Conservation (phyloP, 2,888 invertebrate genomes). For the Dendrolimus houi region DNA sequence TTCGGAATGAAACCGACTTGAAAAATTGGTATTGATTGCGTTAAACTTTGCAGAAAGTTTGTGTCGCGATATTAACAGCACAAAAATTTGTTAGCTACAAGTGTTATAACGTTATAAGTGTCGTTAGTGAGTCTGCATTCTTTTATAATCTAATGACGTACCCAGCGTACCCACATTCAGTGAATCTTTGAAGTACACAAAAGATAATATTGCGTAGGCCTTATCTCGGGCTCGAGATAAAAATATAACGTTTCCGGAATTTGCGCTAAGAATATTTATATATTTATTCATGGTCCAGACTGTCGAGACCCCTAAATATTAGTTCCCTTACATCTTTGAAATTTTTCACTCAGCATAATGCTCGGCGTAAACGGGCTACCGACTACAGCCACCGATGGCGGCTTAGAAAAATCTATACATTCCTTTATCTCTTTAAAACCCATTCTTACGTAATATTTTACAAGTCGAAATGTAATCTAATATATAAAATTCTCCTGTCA, state of each 20-base stretch:
- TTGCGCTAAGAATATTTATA: neutral
- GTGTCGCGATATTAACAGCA: neutral
- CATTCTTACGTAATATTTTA: too few species aligned
- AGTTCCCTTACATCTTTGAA: neutral
- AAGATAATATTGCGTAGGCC: neutral
- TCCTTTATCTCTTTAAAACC: too few species aligned
- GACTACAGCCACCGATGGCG: too few species aligned
- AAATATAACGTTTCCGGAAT: neutral
- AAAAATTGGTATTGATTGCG: too few species aligned
- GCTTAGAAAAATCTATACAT: too few species aligned
- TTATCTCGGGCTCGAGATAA: neutral
- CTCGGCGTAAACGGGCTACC: too few species aligned
- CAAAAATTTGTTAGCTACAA: neutral
- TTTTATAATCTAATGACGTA: neutral
- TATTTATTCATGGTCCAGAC: neutral
- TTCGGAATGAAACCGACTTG: too few species aligned
- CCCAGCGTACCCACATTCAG: neutral
- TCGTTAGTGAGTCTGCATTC: neutral
- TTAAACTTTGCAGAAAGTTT: too few species aligned
- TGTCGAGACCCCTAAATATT: neutral
- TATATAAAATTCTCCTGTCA: too few species aligned
- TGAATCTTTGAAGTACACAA: neutral
- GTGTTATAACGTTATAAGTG: neutral
- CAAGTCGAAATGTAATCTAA: too few species aligned
- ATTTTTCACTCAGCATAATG: too few species aligned